Evolutionary conservation across 2,113 vertebrate species (phyloP), one percentile per base, ranked within the genome.

Genomic region (Romanogobio albipinnatus): DNA sequence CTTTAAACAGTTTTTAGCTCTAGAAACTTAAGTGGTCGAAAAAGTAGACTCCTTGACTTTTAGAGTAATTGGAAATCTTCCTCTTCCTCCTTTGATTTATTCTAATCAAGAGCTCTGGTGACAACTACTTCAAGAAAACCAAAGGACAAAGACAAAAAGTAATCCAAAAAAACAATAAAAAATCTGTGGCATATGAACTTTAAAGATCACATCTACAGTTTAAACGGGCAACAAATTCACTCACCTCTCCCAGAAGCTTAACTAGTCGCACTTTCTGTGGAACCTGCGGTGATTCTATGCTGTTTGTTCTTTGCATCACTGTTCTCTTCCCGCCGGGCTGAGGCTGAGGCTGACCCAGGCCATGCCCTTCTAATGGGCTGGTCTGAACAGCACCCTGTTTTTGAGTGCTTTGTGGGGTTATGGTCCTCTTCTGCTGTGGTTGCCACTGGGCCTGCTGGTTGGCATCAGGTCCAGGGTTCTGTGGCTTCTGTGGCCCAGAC

Each of bases 191-290:
- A 92, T 91, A 81, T 90, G 47, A 88, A 89, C 86, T 76, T 92
- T 82, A 85, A 76, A 51, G 83, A 90, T 86, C 61, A 66, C 19
- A 68, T 64, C 24, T 64, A 26, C 1, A 39, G 14, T 77, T 66
- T 51, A 70, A 68, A 36, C 9, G 2, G 5, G 8, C 62, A 10
- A 36, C 29, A 43, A 15, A 51, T 36, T 86, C 87, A 95, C 98
- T 98, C 94, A 99, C 98, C 96, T 91, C 95, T 92, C 94, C 95
- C 85, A 95, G 94, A 91, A 97, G 93, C 92, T 97, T 99, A 93
- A 99, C 96, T 82, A 99, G 95, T 92, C 98, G 93, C 93, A 99
- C 96, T 95, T 99, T 99, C 89, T 96, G 94, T 68, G 95, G 94
- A 86, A 95, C 90, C 88, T 95, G 96, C 7, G 95, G 95, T 80